Conservation (phyloP, 2,113 vertebrate species). For the Pangasianodon hypophthalmus region DNA sequence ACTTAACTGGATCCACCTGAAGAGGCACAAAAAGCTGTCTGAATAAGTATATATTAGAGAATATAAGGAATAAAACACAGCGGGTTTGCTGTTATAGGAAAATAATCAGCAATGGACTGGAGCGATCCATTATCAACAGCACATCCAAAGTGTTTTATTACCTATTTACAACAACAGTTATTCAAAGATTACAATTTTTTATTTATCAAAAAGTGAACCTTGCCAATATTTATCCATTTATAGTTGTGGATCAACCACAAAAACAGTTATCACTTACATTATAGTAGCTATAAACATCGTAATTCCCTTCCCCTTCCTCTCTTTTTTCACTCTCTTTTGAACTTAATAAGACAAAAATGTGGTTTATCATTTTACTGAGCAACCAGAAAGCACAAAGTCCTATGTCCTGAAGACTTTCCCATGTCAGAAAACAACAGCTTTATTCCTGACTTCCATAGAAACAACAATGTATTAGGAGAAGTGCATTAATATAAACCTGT, state of each 20-base stretch:
- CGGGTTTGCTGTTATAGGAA: not conserved
- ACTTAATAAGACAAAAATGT: not conserved
- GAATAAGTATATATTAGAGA: not conserved
- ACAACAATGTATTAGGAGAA: not conserved
- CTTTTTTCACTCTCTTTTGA: not conserved
- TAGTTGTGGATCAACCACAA: not conserved
- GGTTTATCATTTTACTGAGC: not conserved
- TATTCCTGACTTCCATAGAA: not conserved
- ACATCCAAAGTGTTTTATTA: not conserved
- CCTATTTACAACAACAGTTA: not conserved
- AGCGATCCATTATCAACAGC: not conserved
- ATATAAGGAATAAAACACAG: not conserved
- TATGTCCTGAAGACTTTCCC: not conserved
- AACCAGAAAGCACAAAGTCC: not conserved
- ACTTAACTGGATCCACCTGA: conserved; percentile 58
- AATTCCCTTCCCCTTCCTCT: not conserved
- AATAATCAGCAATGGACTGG: not conserved
- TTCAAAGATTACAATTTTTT: not conserved
- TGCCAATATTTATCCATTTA: not conserved
- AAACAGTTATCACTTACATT: not conserved
- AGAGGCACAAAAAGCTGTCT: not conserved
- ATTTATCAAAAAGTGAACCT: not conserved
- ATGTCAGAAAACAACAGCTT: not conserved
- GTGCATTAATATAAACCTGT: not conserved
- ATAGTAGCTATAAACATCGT: not conserved